Evolutionary conservation across 2,888 invertebrate genomes (phyloP).

Genomic region (Drosophila sordidapex): DNA sequence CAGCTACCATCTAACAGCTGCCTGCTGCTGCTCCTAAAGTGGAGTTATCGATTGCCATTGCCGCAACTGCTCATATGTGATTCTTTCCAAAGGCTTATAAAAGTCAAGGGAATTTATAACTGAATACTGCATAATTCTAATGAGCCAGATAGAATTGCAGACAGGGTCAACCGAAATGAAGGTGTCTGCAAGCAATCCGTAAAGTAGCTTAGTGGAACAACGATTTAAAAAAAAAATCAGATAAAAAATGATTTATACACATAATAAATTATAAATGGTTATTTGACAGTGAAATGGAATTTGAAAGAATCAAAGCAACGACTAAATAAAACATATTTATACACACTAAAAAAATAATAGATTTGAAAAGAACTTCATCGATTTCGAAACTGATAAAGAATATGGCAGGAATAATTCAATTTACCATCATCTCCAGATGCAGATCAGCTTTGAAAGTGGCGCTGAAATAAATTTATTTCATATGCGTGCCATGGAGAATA

Average conservation of each 20-base stretch:
- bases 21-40: constrained; percentile 20
- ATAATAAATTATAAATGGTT: neutral
- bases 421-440: constrained; percentile 36
- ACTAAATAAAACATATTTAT: too few species aligned
- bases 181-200: neutral
- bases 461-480: constrained; percentile 59
- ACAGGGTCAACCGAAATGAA: neutral
- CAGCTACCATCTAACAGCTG: constrained; percentile 41
- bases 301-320: too few species aligned
- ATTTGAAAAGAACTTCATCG: neutral
- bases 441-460: constrained; percentile 49
- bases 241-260: neutral
- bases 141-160: neutral
- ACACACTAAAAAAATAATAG: too few species aligned
- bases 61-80: constrained; percentile 14
- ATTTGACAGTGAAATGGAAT: neutral
- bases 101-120: neutral
- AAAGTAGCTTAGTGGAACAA: neutral
- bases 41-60: constrained; percentile 42
- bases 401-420: constrained; percentile 40
- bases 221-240: neutral
- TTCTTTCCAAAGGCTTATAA: neutral
- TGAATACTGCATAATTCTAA: neutral
- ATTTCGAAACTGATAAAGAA: constrained; percentile 18
- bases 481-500: constrained; percentile 48